Percentiles rank a stretch among this genome's conserved stretches.
Evolutionary conservation across 2,113 vertebrate species (phyloP).

Genomic region (Balaenoptera acutorostrata): DNA sequence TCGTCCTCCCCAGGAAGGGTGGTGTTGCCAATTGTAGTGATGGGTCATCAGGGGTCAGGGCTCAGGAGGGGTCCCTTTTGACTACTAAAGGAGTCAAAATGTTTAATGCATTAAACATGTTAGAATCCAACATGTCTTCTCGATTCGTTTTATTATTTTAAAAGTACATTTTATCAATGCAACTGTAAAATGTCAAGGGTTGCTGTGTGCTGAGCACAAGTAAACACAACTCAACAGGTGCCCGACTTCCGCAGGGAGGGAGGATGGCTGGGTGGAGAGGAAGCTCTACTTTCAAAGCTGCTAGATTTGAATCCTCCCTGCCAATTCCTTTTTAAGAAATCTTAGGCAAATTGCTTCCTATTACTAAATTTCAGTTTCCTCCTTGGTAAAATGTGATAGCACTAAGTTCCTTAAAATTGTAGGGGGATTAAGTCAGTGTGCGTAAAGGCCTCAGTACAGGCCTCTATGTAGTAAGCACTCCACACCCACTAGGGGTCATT

Average conservation of each 20-base stretch:
- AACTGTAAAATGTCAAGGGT: background rate
- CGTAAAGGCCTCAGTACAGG: background rate
- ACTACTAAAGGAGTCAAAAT: background rate
- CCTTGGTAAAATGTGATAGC: background rate
- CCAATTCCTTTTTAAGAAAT: background rate
- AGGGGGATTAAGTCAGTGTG: background rate
- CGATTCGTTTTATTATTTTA: background rate
- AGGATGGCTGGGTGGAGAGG: accelerated
- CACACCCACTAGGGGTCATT: too few relatives aligned
- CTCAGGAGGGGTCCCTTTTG: background rate
- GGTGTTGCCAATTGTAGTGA: background rate
- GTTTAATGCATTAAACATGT: background rate
- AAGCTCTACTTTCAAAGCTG: background rate
- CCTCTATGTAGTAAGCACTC: background rate
- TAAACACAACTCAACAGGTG: background rate
- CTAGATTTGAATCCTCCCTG: background rate
- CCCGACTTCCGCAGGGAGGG: background rate
- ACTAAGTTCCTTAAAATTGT: background rate
- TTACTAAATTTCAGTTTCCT: background rate
- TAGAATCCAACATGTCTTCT: background rate
- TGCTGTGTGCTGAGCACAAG: background rate
- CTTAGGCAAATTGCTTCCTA: background rate
- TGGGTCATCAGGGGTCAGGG: background rate
- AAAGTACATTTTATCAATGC: background rate
- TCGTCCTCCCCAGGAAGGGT: background rate